A percentile compares a stretch with the other conserved stretches of the same genome.
phyloP scores from a whole-genome alignment of 2,113 vertebrate species.

The Rousettus leschenaultii region DNA sequence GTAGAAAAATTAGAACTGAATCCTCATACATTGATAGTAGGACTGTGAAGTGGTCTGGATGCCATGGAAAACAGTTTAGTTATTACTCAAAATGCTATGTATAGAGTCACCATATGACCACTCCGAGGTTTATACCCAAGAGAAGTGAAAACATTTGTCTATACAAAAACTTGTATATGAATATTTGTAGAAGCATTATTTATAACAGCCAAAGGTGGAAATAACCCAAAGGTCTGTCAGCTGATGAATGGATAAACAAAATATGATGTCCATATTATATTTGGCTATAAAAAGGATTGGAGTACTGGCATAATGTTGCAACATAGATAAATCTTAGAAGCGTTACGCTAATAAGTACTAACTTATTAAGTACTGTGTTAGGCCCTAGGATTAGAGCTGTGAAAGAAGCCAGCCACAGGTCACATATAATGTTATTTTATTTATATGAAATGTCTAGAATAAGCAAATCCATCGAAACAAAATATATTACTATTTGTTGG shows the following conservation, averaged over 20 bases:
- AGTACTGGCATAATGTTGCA: background rate
- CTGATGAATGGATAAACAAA: background rate
- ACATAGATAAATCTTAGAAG: background rate
- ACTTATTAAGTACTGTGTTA: no score
- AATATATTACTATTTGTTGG: background rate
- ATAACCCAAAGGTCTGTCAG: background rate
- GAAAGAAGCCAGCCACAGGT: background rate
- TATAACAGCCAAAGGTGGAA: background rate
- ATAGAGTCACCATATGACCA: background rate
- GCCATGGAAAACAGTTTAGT: background rate
- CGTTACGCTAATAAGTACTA: background rate
- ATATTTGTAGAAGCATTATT: background rate
- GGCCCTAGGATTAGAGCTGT: no score
- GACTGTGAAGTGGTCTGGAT: background rate
- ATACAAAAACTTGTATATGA: background rate
- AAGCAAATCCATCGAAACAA: background rate
- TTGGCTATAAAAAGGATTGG: background rate
- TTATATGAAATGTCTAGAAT: background rate
- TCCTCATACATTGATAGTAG: background rate
- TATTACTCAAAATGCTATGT: background rate
- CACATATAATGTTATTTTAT: background rate
- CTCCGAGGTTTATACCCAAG: background rate
- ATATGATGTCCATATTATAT: background rate
- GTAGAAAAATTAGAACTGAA: background rate
- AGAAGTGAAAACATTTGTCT: no score